phyloP scores from a whole-genome alignment of 2,113 vertebrate genomes.

The Aegithalos caudatus region DNA sequence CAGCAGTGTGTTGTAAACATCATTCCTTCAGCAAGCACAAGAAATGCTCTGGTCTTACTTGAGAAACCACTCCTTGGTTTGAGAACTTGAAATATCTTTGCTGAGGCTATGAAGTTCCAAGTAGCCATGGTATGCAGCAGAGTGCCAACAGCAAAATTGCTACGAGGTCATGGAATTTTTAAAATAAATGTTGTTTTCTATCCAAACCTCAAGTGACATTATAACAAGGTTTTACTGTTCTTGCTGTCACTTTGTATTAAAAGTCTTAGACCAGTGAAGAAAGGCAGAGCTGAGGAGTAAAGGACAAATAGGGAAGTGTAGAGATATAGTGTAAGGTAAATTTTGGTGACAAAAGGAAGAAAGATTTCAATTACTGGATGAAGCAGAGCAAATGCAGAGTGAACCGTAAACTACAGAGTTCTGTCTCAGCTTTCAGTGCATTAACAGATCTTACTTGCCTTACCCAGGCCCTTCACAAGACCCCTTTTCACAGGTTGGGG shows the following conservation, averaged over 20 bases:
- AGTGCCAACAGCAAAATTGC: background rate
- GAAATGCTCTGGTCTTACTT: background rate
- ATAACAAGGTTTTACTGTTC: constrained; percentile 38
- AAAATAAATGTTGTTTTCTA: constrained; percentile 36
- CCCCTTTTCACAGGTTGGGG: background rate
- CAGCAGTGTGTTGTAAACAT: background rate
- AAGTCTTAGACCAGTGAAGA: background rate
- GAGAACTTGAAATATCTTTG: background rate
- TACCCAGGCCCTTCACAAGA: background rate
- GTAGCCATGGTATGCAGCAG: background rate
- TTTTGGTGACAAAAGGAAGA: background rate
- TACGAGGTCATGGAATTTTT: background rate
- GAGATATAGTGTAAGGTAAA: background rate
- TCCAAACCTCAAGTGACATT: constrained; percentile 45
- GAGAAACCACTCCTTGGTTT: background rate
- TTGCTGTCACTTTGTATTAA: constrained; percentile 29
- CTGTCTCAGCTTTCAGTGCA: background rate
- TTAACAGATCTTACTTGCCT: background rate
- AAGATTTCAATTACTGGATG: background rate
- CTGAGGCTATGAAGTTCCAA: background rate
- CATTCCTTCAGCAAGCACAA: background rate
- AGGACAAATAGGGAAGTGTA: background rate
- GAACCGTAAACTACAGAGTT: background rate
- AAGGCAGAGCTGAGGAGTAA: constrained; percentile 14
- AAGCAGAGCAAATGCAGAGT: background rate